phyloP scores from a whole-genome alignment of 2,113 vertebrate species.

The Eupsittula cactorum region DNA sequence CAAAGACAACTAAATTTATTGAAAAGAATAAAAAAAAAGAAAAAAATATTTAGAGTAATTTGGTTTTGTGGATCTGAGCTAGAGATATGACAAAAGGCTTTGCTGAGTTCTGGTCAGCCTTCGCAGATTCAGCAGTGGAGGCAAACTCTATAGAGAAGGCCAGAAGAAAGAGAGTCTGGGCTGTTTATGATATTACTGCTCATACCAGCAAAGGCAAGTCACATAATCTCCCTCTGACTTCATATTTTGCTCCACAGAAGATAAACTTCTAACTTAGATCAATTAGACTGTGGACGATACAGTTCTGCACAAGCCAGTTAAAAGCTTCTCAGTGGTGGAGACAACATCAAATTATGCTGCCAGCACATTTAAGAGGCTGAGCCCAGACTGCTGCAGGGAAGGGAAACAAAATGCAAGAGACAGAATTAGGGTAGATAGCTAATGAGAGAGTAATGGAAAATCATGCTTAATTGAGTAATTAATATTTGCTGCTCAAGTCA shows the following conservation, averaged over 20 bases:
- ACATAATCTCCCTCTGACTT: background rate
- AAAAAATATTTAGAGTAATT: background rate
- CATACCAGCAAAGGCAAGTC: background rate
- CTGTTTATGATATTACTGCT: background rate
- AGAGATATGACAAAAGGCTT: background rate
- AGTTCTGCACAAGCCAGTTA: background rate
- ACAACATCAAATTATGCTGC: background rate
- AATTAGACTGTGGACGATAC: background rate
- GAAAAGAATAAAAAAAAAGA: background rate
- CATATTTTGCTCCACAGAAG: background rate
- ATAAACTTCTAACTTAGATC: background rate
- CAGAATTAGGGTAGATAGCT: background rate
- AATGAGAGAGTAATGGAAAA: background rate
- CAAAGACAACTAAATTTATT: background rate
- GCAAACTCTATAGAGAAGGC: background rate
- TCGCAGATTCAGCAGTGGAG: background rate
- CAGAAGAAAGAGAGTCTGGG: background rate
- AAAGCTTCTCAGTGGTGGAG: background rate
- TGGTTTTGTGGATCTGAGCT: background rate
- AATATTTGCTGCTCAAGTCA: background rate
- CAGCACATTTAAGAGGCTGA: background rate
- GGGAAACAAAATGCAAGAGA: background rate
- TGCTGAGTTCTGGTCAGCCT: background rate
- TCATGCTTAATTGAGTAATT: background rate
- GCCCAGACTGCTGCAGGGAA: background rate